Percentiles rank a stretch among this genome's conserved stretches.
These are phyloP conservation scores for Acanthosepion lycidas DNA, from an alignment of 2,888 invertebrate species.

Conservation along the genomic window DNA sequence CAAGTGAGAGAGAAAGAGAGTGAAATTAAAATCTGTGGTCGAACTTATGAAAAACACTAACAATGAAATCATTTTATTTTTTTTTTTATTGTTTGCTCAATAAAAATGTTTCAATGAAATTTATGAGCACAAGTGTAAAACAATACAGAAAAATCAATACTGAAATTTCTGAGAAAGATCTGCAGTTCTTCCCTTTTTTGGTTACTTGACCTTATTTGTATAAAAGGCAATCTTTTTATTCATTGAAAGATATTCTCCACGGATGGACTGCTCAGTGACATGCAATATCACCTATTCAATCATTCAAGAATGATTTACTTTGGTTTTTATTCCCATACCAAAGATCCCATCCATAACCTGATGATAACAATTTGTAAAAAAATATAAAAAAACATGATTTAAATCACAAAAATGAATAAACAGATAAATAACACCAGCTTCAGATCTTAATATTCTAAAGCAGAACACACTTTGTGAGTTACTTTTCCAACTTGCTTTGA, in stretches of 20 bases:
- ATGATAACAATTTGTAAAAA: background rate
- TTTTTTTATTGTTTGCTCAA: too few species aligned
- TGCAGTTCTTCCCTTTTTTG: background rate
- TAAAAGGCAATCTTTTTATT: background rate
- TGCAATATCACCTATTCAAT: background rate
- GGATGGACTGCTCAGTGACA: background rate
- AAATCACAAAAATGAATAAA: background rate
- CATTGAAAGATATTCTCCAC: background rate
- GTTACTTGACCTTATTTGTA: background rate
- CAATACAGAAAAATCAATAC: background rate
- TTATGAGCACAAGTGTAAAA: background rate
- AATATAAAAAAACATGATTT: background rate
- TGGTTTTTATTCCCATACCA: background rate
- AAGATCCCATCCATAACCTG: background rate
- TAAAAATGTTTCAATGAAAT: background rate
- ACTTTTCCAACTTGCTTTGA: background rate
- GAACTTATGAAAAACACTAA: too few species aligned
- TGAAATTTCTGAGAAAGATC: background rate
- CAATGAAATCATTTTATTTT: too few species aligned
- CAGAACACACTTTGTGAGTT: background rate
- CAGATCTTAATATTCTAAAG: background rate
- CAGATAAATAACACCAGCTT: background rate
- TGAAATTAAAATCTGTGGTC: too few species aligned
- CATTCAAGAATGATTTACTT: background rate
- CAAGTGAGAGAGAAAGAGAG: too few species aligned